These are phyloP conservation scores for Melanerpes aurifrons DNA, from an alignment of 2,113 vertebrate genomes.

Conservation along the genomic window DNA sequence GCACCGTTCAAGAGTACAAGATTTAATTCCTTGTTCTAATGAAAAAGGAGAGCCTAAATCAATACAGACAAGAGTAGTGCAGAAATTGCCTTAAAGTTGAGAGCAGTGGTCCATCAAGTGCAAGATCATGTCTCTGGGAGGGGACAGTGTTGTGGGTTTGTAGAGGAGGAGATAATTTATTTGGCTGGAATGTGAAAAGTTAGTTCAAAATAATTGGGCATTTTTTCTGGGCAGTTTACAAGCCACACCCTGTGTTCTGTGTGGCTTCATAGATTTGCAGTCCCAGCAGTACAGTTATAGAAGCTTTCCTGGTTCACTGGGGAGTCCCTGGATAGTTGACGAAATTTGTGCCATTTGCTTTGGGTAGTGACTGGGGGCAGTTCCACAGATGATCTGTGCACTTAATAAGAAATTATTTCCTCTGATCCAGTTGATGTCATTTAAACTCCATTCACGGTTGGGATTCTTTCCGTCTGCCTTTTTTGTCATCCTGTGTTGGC, in stretches of 20 bases:
- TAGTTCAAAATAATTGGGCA: neutral
- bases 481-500: neutral
- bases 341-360: neutral
- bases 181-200: neutral
- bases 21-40: neutral
- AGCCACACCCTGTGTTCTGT: fast-evolving
- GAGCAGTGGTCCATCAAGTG: neutral
- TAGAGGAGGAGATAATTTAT: fast-evolving
- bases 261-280: neutral
- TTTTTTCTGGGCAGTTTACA: neutral
- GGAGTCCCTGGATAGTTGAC: neutral
- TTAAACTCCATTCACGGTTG: neutral
- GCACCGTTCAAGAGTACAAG: neutral
- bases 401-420: neutral
- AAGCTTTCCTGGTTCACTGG: neutral
- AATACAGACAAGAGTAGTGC: neutral
- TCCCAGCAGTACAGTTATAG: neutral
- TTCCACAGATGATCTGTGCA: neutral
- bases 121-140: neutral
- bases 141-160: neutral
- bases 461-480: neutral
- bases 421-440: neutral
- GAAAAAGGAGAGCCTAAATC: neutral
- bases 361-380: fast-evolving
- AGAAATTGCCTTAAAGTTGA: neutral